phyloP scores from a whole-genome alignment of 2,888 invertebrate species.

The Cephus sareptanus region DNA sequence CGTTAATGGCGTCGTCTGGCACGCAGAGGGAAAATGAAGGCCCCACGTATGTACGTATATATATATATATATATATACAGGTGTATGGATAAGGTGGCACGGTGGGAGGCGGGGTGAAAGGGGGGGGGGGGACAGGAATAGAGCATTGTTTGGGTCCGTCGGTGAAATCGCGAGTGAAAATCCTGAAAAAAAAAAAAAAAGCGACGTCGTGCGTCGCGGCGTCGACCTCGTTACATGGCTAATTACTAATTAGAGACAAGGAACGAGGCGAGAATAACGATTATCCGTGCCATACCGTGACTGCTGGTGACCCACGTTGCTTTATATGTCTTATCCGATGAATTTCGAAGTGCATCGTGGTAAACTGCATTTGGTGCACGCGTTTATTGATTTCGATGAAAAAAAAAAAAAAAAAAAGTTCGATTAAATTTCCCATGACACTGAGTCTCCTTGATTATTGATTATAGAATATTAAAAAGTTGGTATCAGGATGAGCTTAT shows the following conservation, averaged over 20 bases:
- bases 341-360: neutral
- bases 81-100: neutral
- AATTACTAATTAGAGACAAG: neutral
- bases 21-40: neutral
- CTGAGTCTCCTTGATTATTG: no score
- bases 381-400: neutral
- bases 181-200: neutral
- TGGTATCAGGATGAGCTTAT: no score
- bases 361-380: neutral
- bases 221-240: neutral
- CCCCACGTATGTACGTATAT: neutral
- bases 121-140: neutral
- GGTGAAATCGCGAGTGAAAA: slow-evolving; percentile 2
- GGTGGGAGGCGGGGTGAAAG: neutral
- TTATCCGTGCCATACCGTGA: neutral
- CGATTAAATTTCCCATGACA: neutral
- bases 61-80: neutral
- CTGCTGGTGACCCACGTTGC: no score
- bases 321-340: neutral
- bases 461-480: no score
- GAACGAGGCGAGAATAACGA: neutral
- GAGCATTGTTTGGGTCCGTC: neutral
- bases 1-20: neutral
- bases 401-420: neutral
- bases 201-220: neutral